phyloP scores from a whole-genome alignment of 2,113 vertebrate genomes.

The Melanocharis versteri region DNA sequence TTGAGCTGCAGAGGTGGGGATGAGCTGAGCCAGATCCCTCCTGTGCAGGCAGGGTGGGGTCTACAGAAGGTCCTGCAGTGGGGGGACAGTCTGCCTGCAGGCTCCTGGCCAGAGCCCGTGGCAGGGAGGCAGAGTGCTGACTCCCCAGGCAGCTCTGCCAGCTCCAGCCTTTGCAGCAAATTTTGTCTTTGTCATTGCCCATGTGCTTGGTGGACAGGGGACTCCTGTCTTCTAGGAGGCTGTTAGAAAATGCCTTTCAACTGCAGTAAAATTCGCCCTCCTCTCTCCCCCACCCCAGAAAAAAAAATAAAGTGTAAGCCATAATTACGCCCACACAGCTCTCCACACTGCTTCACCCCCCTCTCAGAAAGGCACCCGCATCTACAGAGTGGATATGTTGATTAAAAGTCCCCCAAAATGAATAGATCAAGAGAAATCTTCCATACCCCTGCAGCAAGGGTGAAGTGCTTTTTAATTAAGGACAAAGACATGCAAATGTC shows the following conservation, averaged over 20 bases:
- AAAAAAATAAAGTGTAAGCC: background rate
- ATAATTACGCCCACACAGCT: constrained; percentile 40
- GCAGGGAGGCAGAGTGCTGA: background rate
- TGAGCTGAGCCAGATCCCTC: background rate
- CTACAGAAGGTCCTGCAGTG: background rate
- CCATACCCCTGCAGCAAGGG: constrained; percentile 44
- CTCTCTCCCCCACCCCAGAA: background rate
- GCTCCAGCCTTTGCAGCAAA: background rate
- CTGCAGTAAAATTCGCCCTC: background rate
- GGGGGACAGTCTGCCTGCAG: background rate
- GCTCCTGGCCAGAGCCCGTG: background rate
- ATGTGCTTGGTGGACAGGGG: background rate
- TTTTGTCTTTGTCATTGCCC: background rate
- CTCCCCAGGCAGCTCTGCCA: background rate
- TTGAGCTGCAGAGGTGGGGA: background rate
- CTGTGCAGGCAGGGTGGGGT: background rate
- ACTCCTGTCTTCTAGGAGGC: background rate
- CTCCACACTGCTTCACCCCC: background rate
- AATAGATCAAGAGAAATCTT: constrained; percentile 35
- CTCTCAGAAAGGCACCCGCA: background rate
- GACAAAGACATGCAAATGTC: constrained; percentile 66
- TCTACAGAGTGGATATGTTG: background rate
- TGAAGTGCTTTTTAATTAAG: constrained; percentile 61
- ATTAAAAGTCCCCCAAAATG: constrained; percentile 42
- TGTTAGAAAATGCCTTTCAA: constrained; percentile 6